A percentile compares a stretch with the other conserved stretches of the same genome.
These are phyloP conservation scores for Steinernema carpocapsae DNA, from an alignment of 2,888 invertebrate genomes.

Conservation along the genomic window DNA sequence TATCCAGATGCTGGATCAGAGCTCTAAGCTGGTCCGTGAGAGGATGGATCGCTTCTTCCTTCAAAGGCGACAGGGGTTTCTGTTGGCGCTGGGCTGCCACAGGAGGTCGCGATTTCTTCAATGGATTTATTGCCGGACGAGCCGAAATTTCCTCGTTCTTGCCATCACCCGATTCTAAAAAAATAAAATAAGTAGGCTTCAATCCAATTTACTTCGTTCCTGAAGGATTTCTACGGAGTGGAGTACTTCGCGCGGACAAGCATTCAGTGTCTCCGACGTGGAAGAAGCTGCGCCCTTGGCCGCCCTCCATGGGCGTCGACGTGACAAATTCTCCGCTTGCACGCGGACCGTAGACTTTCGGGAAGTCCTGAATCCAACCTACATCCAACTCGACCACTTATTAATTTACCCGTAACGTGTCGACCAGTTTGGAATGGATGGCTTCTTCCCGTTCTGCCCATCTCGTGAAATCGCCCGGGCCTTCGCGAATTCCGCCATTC, in stretches of 20 bases:
- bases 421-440: too few relatives aligned
- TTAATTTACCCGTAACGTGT: too few relatives aligned
- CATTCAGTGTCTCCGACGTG: not conserved
- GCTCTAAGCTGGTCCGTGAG: not conserved
- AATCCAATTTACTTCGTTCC: not conserved
- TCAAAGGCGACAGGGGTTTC: too few relatives aligned
- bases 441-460: too few relatives aligned
- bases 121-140: too few relatives aligned
- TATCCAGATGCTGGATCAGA: slow-evolving; percentile 3
- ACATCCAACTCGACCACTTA: too few relatives aligned
- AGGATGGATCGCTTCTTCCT: not conserved
- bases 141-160: not conserved
- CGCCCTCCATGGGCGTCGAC: slow-evolving; percentile 1
- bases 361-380: not conserved
- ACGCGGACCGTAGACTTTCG: not conserved
- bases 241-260: not conserved
- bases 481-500: not conserved
- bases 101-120: too few relatives aligned
- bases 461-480: not conserved
- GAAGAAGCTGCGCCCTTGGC: not conserved
- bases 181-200: not conserved
- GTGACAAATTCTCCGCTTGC: not conserved
- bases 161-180: not conserved
- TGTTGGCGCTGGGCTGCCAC: too few relatives aligned
- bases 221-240: not conserved